Evolutionary conservation across 2,888 invertebrate genomes (phyloP), one percentile per base, ranked within the genome.

Genomic region (Drosophila pseudotalamancana): DNA sequence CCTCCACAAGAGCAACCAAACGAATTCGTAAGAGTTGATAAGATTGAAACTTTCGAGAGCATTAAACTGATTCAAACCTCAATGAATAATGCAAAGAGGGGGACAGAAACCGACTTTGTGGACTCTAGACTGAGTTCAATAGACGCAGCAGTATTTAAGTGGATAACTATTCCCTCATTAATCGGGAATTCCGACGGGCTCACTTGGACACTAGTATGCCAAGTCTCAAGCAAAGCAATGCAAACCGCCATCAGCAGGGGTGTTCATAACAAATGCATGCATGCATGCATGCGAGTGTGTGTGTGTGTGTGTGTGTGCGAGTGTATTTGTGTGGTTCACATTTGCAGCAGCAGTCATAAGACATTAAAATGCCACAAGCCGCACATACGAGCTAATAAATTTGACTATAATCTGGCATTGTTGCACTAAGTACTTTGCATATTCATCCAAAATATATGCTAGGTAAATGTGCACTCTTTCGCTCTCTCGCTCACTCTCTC

Each of bases 381-480:
- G 25, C 74, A 60, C 57, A 71, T 65, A 73, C 70, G 55, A 86
- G 80, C 86, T 88, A 83, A 83, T 83, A 88, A 83, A 83, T 83
- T 88, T 79, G 61, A 76, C 73, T 83, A 73, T 83, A 83, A 83
- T 83, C 83, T 77, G 67, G 84, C 87, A 88, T 83, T 83, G 88
- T 83, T 83, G 83, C 88, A 86, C 77, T 88, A 86, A 83, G 82
- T 83, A 83, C 71, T 82, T 86, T 86, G 86, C 86, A 83, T 87
- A 83, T 85, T 82, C 87, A 82, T 85, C 67, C 79, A 86, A 84
- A 60, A 72, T 76, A 70, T 67, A 56, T 55, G 35, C 56, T 67
- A 62, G 49, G 75, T 70, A 40, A 23, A 70, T 51, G 54, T 21
- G 32, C 4, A 2, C 16, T 4, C 25, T 12, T 23, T 5, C 1